Conservation (phyloP, 2,113 vertebrate species). For the Panthera leo region DNA sequence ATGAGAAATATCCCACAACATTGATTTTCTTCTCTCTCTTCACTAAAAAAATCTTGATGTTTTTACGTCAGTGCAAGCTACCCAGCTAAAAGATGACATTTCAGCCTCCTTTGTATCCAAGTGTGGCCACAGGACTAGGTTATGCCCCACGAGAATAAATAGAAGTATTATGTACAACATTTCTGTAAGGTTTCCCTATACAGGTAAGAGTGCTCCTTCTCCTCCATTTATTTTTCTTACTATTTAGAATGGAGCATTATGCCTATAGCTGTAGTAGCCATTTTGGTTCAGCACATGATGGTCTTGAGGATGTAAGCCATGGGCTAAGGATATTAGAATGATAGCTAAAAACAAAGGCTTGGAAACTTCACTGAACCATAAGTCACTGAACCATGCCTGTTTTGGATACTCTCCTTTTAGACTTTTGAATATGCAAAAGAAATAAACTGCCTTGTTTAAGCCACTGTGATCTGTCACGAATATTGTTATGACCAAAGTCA, state of each 20-base stretch:
- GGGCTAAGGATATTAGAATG: not conserved
- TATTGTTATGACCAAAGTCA: not conserved
- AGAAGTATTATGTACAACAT: not conserved
- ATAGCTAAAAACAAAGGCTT: not conserved
- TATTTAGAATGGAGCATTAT: not conserved
- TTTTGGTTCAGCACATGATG: not conserved
- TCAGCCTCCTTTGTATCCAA: not conserved
- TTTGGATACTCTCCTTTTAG: not conserved
- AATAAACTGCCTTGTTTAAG: not conserved
- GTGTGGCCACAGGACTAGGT: not conserved
- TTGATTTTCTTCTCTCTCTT: not conserved
- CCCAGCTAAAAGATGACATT: not conserved
- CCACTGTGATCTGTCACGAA: not conserved
- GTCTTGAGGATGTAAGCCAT: not conserved
- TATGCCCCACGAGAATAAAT: not conserved
- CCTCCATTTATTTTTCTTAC: not conserved
- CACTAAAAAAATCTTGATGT: not conserved
- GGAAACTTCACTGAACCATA: not conserved
- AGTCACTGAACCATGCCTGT: not conserved
- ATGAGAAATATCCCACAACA: not conserved
- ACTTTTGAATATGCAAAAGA: not conserved
- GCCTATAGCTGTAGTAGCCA: not conserved
- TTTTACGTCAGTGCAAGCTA: not conserved
- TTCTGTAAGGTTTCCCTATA: slow-evolving; percentile 9
- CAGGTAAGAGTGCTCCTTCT: not conserved